Base-by-base conservation (phyloP, 1,140 invertebrate species). In the Zeugodacus cucurbitae region DNA sequence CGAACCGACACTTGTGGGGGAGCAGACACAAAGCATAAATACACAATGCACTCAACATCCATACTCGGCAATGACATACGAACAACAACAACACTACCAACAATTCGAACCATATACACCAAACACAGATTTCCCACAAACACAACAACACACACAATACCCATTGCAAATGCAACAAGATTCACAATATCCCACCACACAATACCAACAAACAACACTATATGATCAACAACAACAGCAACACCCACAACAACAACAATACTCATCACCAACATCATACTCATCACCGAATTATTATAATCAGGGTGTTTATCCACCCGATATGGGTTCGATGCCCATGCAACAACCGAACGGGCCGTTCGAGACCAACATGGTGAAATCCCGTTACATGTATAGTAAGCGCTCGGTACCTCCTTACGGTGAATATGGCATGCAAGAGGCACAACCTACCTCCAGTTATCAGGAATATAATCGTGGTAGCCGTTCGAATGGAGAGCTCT, bases 81-180 rank as follows among this genome's bases (percentile, higher is more conserved):
- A 86, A 32, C 48, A 58, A 59, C 85, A 86, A 54, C 48, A 86
- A 86, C 44, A 57, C 85, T 59, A 58, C 26, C 82, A 86, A 86
- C 82, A 86, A 48, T 48, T 54, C 17, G n/a, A 22, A 86, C 57
- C 34, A 17, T 54, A 57, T 14, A 20, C 48, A 32, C 85, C 32
- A 86, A 59, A 86, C 2, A 58, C 48, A n/a, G 10, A 82, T 82
- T 82, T 59, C 17, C 26, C 58, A 54, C 85, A 86, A 32, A 48
- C 26, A 17, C 29, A 86, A 34, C 34, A 34, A 59, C 57, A 59
- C 6, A 26, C 74, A 41, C 85, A 86, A 86, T 86, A 86, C 22
- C 85, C 48, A 58, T 29, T 82, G 22, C 74, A 82, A 82, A 48
- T 54, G 26, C 37, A 26, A 86, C 37, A 26, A 86, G 8, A 0